Conservation (phyloP, 2,888 invertebrate genomes). For the Trissolcus japonicus region DNA sequence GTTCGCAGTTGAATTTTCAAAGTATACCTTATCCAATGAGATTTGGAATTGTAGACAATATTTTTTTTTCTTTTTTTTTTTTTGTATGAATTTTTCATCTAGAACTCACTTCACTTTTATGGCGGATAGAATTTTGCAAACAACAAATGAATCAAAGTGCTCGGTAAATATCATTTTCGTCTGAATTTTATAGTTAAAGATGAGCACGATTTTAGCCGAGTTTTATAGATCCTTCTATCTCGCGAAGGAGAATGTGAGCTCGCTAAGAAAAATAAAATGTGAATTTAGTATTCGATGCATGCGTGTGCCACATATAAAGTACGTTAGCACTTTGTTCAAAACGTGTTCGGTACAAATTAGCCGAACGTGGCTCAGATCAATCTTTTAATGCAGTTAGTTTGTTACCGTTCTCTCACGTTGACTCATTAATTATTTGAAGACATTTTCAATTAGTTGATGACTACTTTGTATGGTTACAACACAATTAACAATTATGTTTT, state of each 20-base stretch:
- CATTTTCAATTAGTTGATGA: not conserved
- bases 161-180: no score
- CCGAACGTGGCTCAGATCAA: slow-evolving; percentile 17
- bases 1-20: no score
- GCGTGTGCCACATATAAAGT: slow-evolving; percentile 26
- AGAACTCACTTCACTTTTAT: no score
- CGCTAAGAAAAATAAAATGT: slow-evolving; percentile 14
- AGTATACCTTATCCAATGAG: no score
- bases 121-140: no score
- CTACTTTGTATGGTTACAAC: not conserved
- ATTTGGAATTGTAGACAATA: no score
- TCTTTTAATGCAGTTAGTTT: slow-evolving; percentile 6
- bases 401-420: not conserved
- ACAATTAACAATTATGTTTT: no score
- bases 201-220: slow-evolving; percentile 11
- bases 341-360: slow-evolving; percentile 21
- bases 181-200: no score
- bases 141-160: no score
- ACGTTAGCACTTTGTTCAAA: slow-evolving; percentile 25
- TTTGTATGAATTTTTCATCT: no score
- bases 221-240: slow-evolving; percentile 14
- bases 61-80: no score
- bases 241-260: not conserved
- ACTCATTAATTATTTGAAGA: not conserved
- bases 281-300: slow-evolving; percentile 34